These are phyloP conservation scores for Cheiracanthium punctorium DNA, from an alignment of 2,888 invertebrate species.

Conservation along the genomic window DNA sequence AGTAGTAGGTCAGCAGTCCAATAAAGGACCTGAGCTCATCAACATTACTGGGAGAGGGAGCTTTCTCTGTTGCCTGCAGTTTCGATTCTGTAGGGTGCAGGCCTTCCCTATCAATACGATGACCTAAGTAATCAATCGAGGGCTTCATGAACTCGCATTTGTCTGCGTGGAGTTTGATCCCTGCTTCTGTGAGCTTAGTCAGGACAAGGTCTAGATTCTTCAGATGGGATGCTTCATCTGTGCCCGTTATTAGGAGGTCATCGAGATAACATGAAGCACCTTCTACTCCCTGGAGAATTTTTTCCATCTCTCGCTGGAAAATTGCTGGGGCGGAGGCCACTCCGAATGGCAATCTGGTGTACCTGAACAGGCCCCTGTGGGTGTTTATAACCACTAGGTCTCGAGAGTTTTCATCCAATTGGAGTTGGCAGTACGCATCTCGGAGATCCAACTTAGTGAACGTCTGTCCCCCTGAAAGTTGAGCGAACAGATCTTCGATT, in stretches of 20 bases:
- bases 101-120: too few relatives aligned
- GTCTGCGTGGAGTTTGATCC: slow-evolving; percentile 12
- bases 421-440: slow-evolving; percentile 38
- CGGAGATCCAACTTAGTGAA: slow-evolving; percentile 29
- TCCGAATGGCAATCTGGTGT: slow-evolving; percentile 5
- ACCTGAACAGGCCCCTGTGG: neutral
- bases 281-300: neutral
- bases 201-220: neutral
- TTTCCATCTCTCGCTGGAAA: slow-evolving; percentile 29
- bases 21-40: slow-evolving; percentile 73
- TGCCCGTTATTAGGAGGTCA: slow-evolving; percentile 1
- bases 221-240: neutral
- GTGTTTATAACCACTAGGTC: slow-evolving; percentile 19
- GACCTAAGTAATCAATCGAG: too few relatives aligned
- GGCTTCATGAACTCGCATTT: slow-evolving; percentile 71
- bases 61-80: slow-evolving; percentile 72
- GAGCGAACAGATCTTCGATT: neutral
- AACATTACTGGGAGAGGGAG: slow-evolving; percentile 72
- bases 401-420: slow-evolving; percentile 23
- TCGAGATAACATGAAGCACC: slow-evolving; percentile 8
- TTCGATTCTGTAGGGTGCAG: slow-evolving; percentile 64
- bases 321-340: slow-evolving; percentile 37
- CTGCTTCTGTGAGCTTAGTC: neutral
- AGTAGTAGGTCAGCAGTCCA: slow-evolving; percentile 73
- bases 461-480: neutral